Evolutionary conservation across 2,888 invertebrate species (phyloP).

Genomic region (Gastracanthus pulcherrimus): DNA sequence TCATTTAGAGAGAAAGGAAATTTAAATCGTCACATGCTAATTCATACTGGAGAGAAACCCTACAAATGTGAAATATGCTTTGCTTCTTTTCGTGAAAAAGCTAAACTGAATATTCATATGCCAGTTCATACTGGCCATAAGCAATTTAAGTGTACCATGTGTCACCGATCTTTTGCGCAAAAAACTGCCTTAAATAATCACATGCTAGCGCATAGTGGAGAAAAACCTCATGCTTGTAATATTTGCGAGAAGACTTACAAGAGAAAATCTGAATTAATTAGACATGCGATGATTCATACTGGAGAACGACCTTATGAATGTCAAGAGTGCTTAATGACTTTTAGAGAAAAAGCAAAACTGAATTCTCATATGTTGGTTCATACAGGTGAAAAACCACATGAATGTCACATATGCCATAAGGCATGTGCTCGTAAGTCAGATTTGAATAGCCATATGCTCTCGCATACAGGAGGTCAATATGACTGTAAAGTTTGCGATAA

Average conservation of each 20-base stretch:
- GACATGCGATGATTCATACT: slow-evolving; percentile 74
- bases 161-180: slow-evolving; percentile 71
- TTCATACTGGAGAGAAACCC: slow-evolving; percentile 63
- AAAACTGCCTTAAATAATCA: slow-evolving; percentile 73
- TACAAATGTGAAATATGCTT: slow-evolving; percentile 70
- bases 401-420: slow-evolving; percentile 74
- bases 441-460: slow-evolving; percentile 74
- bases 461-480: slow-evolving; percentile 75
- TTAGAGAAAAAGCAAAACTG: slow-evolving; percentile 73
- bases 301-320: slow-evolving; percentile 74
- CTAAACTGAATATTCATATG: slow-evolving; percentile 67
- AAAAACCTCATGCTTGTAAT: slow-evolving; percentile 73
- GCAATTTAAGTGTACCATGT: slow-evolving; percentile 72
- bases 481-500: slow-evolving; percentile 75
- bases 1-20: slow-evolving; percentile 67
- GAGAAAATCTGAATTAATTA: slow-evolving; percentile 72
- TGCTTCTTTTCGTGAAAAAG: slow-evolving; percentile 68
- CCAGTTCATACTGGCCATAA: slow-evolving; percentile 66
- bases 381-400: slow-evolving; percentile 74
- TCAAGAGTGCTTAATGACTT: slow-evolving; percentile 75
- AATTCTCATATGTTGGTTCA: slow-evolving; percentile 75
- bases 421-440: slow-evolving; percentile 75
- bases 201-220: slow-evolving; percentile 73
- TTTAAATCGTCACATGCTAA: slow-evolving; percentile 68
- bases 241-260: slow-evolving; percentile 74